A percentile compares a stretch with the other conserved stretches of the same genome.
These are phyloP conservation scores for Lota lota DNA, from an alignment of 2,113 vertebrate species.

Conservation along the genomic window DNA sequence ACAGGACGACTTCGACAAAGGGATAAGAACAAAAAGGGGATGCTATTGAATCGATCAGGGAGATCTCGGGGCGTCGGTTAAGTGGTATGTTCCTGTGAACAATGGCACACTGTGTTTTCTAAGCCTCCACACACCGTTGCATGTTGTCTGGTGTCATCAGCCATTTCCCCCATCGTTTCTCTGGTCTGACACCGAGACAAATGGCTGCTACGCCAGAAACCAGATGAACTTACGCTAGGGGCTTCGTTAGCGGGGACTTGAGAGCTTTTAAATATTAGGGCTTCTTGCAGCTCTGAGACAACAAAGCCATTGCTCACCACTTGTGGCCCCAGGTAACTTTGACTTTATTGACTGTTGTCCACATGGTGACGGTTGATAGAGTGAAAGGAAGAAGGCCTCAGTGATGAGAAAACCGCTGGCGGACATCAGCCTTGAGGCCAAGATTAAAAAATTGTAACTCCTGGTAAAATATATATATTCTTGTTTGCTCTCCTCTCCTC, in stretches of 20 bases:
- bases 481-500: no score
- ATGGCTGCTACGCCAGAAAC: constrained; percentile 32
- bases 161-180: not conserved
- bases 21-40: no score
- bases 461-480: no score
- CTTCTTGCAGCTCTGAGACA: constrained; percentile 35
- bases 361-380: constrained; percentile 53
- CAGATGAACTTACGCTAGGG: constrained; percentile 38
- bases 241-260: constrained; percentile 15
- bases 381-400: constrained; percentile 44
- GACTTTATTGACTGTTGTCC: constrained; percentile 65
- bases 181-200: constrained; percentile 26
- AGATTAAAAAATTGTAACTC: no score
- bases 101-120: not conserved
- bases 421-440: constrained; percentile 40
- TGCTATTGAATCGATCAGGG: no score
- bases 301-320: constrained; percentile 47
- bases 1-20: no score
- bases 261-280: constrained; percentile 33
- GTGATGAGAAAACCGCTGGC: constrained; percentile 49
- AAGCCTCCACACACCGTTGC: not conserved
- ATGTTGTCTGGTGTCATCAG: no score
- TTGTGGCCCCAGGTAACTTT: constrained; percentile 38
- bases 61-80: no score
- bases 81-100: no score